Conservation (phyloP, 1,140 invertebrate genomes). For the Conus betulinus region DNA sequence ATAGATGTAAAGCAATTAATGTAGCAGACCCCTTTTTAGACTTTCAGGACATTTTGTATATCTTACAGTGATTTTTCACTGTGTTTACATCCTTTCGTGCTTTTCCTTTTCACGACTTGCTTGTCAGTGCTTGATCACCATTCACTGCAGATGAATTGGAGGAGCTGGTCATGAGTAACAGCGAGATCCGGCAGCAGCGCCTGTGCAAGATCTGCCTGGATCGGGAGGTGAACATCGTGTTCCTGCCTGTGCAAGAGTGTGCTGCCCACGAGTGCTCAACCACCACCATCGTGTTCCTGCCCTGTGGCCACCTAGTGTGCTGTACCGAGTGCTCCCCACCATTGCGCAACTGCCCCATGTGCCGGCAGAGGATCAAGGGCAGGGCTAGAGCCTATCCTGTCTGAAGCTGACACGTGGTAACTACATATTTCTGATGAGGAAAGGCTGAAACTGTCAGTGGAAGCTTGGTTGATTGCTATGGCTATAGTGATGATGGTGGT, state of each 20-base stretch:
- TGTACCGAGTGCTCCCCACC: slow-evolving; percentile 88
- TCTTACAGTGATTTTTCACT: too few species aligned
- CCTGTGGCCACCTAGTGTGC: slow-evolving; percentile 91
- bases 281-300: slow-evolving; percentile 87
- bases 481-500: too few species aligned
- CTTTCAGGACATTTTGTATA: too few species aligned
- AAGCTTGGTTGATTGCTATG: too few species aligned
- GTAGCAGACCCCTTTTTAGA: too few species aligned
- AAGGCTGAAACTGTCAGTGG: too few species aligned
- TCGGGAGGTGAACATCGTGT: slow-evolving; percentile 88
- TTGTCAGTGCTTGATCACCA: too few species aligned
- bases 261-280: slow-evolving; percentile 90
- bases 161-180: background rate
- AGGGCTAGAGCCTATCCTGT: slow-evolving; percentile 47
- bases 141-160: background rate
- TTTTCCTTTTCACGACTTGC: too few species aligned
- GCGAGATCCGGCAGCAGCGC: slow-evolving; percentile 86
- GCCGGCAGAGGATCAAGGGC: slow-evolving; percentile 78
- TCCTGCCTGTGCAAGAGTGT: slow-evolving; percentile 92
- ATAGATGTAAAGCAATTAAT: too few species aligned
- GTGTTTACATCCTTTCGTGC: too few species aligned
- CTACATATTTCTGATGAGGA: too few species aligned
- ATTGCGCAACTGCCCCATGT: slow-evolving; percentile 87
- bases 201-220: slow-evolving; percentile 95
- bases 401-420: background rate